A percentile compares a stretch with the other conserved stretches of the same genome.
phyloP scores from a whole-genome alignment of 2,113 vertebrate species.

The Tupaia tana region DNA sequence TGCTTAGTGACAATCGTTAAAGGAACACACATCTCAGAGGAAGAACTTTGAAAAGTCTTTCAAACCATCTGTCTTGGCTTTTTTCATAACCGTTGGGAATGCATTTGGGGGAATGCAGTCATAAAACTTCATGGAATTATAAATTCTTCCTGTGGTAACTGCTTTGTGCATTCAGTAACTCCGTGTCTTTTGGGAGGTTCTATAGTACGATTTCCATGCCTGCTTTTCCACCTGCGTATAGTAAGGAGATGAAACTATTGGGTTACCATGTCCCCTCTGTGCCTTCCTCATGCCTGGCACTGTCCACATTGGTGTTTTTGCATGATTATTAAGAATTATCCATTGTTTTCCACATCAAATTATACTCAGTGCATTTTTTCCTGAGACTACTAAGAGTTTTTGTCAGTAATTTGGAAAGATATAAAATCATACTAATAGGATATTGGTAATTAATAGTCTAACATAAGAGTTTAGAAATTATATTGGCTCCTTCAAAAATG shows the following conservation, averaged over 20 bases:
- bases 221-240: not conserved
- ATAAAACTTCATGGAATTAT: not conserved
- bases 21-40: not conserved
- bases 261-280: not conserved
- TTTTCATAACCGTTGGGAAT: constrained; percentile 20
- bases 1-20: not conserved
- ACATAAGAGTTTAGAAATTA: not conserved
- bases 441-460: not conserved
- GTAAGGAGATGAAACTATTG: rapidly evolving
- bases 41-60: constrained; percentile 27
- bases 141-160: not conserved
- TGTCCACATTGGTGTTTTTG: not conserved
- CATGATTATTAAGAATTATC: not conserved
- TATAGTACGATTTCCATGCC: rapidly evolving
- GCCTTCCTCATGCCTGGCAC: not conserved
- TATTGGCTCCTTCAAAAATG: not conserved
- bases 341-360: not conserved
- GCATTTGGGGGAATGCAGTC: not conserved
- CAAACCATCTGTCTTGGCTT: not conserved
- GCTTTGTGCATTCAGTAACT: not conserved
- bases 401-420: constrained; percentile 17
- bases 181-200: not conserved
- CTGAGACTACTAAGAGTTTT: not conserved
- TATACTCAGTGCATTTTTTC: not conserved
- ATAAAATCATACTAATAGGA: not conserved